Percentiles rank a stretch among this genome's conserved stretches.
These are phyloP conservation scores for Drosophila truncata DNA, from an alignment of 1,140 invertebrate species.

Conservation along the genomic window DNA sequence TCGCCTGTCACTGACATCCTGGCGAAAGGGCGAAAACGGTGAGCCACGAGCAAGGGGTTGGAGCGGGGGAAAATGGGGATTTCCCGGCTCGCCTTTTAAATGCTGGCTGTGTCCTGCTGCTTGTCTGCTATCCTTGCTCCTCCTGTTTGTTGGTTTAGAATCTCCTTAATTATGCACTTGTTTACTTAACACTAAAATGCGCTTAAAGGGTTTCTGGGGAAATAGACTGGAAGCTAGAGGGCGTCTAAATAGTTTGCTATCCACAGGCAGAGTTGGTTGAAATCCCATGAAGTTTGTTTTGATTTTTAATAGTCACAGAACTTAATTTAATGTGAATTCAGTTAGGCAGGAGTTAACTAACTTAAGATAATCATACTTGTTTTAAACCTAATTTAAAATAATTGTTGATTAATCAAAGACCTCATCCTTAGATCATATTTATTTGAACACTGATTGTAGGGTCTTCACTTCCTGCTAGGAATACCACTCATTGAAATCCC, in stretches of 20 bases:
- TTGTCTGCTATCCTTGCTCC: slow-evolving; percentile 25
- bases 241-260: slow-evolving; percentile 35
- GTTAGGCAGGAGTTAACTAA: too few relatives aligned
- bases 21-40: slow-evolving; percentile 32
- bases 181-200: slow-evolving; percentile 60
- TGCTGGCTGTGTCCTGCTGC: slow-evolving; percentile 36
- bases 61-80: not conserved
- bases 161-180: slow-evolving; percentile 66
- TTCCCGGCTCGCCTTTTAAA: slow-evolving; percentile 52
- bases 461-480: not conserved
- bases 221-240: slow-evolving; percentile 42
- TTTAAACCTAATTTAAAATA: not conserved
- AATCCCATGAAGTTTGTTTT: not conserved
- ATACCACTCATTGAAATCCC: not conserved
- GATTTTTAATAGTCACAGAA: not conserved
- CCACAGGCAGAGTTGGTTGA: slow-evolving; percentile 1
- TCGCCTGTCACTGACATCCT: slow-evolving; percentile 74
- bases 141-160: slow-evolving; percentile 49
- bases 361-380: too few relatives aligned
- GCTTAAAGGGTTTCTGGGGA: slow-evolving; percentile 56
- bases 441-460: too few relatives aligned
- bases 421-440: not conserved
- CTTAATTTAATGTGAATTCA: not conserved
- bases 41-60: slow-evolving; percentile 1
- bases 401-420: too few relatives aligned